A percentile compares a stretch with the other conserved stretches of the same genome.
Conservation (phyloP, 2,888 invertebrate species). For the Pasiphila rectangulata region DNA sequence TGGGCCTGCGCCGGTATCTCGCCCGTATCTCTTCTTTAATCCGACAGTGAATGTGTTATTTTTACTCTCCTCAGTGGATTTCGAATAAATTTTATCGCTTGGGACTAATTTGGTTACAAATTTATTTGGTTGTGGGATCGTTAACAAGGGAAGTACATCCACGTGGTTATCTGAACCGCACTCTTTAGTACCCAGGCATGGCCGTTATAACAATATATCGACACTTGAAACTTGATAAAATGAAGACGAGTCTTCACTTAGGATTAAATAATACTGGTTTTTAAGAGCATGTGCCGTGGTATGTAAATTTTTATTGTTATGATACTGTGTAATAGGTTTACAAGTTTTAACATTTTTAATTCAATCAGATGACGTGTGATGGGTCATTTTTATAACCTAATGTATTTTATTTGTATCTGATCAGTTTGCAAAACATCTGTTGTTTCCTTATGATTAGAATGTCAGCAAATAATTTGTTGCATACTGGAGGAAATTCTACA, state of each 20-base stretch:
- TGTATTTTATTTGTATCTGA: neutral
- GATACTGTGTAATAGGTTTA: conserved; percentile 56
- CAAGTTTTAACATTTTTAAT: conserved; percentile 50
- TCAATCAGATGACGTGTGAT: conserved; percentile 35
- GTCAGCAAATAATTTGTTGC: too few relatives aligned
- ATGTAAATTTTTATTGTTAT: conserved; percentile 69
- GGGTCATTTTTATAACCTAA: neutral
- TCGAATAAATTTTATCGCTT: conserved; percentile 80
- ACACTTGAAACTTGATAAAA: conserved; percentile 75
- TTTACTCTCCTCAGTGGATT: conserved; percentile 78
- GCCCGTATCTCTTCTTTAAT: conserved; percentile 79
- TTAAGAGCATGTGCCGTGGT: conserved; percentile 57
- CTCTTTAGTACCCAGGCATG: conserved; percentile 71
- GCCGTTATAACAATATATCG: conserved; percentile 79
- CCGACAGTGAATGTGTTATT: conserved; percentile 80
- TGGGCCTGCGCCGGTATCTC: conserved; percentile 68
- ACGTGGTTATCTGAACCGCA: conserved; percentile 72
- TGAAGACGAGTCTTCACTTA: conserved; percentile 75
- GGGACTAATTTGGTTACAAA: conserved; percentile 82
- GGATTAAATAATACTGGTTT: conserved; percentile 76
- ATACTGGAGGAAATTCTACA: too few relatives aligned
- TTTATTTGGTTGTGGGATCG: conserved; percentile 79
- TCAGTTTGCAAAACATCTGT: too few relatives aligned
- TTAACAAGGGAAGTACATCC: conserved; percentile 77
- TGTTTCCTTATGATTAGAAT: too few relatives aligned